Conservation (phyloP, 2,888 invertebrate species). For the Ptychoptera albimana region DNA sequence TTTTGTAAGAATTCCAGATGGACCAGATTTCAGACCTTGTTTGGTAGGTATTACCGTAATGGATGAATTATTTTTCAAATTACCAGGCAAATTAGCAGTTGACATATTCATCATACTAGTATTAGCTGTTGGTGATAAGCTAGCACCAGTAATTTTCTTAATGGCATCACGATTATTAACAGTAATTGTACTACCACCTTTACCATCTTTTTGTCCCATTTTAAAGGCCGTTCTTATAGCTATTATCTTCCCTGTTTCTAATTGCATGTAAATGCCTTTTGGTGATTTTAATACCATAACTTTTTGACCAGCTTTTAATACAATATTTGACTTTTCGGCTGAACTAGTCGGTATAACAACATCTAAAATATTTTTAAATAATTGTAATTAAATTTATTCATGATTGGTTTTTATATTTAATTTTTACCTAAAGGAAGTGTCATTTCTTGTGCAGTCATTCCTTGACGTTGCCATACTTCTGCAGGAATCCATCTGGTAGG, state of each 20-base stretch:
- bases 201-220: conserved; percentile 17
- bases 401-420: neutral
- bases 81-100: conserved; percentile 32
- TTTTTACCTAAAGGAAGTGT: conserved; percentile 62
- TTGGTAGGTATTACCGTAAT: conserved; percentile 40
- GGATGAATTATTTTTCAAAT: conserved; percentile 42
- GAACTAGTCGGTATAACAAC: conserved; percentile 88
- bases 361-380: conserved; percentile 33
- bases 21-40: neutral
- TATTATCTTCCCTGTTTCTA: conserved; percentile 88
- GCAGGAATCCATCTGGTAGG: conserved; percentile 67
- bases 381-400: conserved; percentile 4
- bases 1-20: no score
- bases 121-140: no score
- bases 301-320: conserved; percentile 83
- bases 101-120: conserved; percentile 5
- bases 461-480: conserved; percentile 82
- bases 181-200: neutral
- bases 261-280: conserved; percentile 90
- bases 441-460: conserved; percentile 92
- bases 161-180: neutral
- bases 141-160: neutral
- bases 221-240: conserved; percentile 49
- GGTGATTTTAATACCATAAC: conserved; percentile 90
- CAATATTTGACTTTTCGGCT: conserved; percentile 75